Conservation (phyloP, 2,888 invertebrate species). For the Agrotis segetum region DNA sequence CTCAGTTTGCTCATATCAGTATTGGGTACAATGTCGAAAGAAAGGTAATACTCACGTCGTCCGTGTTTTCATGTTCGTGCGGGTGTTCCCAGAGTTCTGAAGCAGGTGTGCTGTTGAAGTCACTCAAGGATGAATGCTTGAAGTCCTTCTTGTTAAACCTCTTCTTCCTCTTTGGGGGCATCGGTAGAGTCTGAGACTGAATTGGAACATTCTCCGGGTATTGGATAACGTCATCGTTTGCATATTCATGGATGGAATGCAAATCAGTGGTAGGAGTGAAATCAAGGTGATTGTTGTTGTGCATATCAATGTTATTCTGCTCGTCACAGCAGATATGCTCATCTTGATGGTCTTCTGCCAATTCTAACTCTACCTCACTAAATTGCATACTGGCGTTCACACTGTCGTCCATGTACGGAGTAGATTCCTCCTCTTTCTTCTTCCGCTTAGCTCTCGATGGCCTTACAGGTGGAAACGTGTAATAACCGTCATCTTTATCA, state of each 20-base stretch:
- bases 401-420: conserved; percentile 86
- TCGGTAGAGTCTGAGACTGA: conserved; percentile 86
- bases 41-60: conserved; percentile 82
- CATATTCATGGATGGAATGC: conserved; percentile 86
- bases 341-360: conserved; percentile 89
- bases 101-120: conserved; percentile 76
- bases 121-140: conserved; percentile 82
- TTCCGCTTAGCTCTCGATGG: conserved; percentile 91
- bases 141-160: conserved; percentile 77
- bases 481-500: conserved; percentile 89
- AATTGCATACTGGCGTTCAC: conserved; percentile 85
- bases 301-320: conserved; percentile 69
- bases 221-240: conserved; percentile 89
- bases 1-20: not conserved
- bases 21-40: not conserved
- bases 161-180: conserved; percentile 87
- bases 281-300: conserved; percentile 81
- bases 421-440: conserved; percentile 82
- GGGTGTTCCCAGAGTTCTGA: conserved; percentile 79
- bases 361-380: conserved; percentile 84
- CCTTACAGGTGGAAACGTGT: conserved; percentile 90
- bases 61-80: conserved; percentile 74
- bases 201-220: conserved; percentile 88
- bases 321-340: conserved; percentile 69
- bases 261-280: conserved; percentile 79